Base-by-base conservation (phyloP, 2,888 invertebrate genomes). In the Bombylius major region DNA sequence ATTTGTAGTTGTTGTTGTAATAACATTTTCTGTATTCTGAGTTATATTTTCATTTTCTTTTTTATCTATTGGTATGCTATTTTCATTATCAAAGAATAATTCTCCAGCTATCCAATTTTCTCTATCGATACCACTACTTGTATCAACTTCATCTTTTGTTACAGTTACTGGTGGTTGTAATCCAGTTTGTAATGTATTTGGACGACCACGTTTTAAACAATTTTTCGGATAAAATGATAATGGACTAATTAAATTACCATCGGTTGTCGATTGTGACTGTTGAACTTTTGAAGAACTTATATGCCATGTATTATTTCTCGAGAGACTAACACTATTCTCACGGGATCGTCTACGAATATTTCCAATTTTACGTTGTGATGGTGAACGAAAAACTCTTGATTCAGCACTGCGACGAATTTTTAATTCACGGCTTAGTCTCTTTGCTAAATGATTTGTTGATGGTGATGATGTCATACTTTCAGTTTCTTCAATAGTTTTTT, bases 281-380 rank as follows among this genome's bases (percentile, higher is more conserved):
- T 44, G 44, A 45, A 9, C 6, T 50, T 31, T 34, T n/a, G 55
- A 59, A 12, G 63, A 61, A 45, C 63, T 63, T 9, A 79, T 76
- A 65, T 84, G 82, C 83, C 84, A 84, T 0, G 86, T 83, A 62
- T 82, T 80, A 62, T 81, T 82, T 42, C 84, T 75, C 31, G 77
- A 76, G 34, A 82, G 76, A n/a, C 60, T 62, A 62, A 60, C 67
- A 62, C 60, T 71, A 66, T 63, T 68, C 68, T 88, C 88, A 67
- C 82, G 81, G 0, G 88, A 88, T 53, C 86, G 76, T 50, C 88
- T 77, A 65, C 87, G 75, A 62, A 89, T 79, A 9, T 80, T 82
- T 31, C 88, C 88, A 57, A 89, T 89, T 77, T 87, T 89, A 53
- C 89, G 77, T 3, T 87, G 88, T 68, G 88, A 89, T 1, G 89